phyloP scores from a whole-genome alignment of 2,888 invertebrate genomes.

The Gastrophysa polygoni region DNA sequence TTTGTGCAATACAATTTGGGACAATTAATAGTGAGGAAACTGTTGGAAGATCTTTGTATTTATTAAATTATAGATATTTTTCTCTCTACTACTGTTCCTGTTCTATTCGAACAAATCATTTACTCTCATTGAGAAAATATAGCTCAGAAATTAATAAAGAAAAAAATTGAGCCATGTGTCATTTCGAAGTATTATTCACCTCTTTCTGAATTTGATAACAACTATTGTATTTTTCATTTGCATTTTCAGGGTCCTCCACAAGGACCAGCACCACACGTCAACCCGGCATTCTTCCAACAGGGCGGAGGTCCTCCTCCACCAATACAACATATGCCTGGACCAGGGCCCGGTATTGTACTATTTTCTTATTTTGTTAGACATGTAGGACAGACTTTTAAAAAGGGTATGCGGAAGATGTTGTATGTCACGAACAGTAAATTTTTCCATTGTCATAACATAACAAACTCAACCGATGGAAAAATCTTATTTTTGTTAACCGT shows the following conservation, averaged over 20 bases:
- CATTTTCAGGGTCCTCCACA: slow-evolving; percentile 57
- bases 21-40: too few species aligned
- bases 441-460: not conserved
- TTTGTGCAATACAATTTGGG: too few species aligned
- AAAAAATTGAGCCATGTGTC: too few species aligned
- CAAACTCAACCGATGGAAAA: not conserved
- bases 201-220: too few species aligned
- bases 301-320: slow-evolving; percentile 64
- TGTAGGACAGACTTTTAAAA: slow-evolving; percentile 16
- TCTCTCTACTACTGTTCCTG: too few species aligned
- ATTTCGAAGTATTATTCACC: too few species aligned
- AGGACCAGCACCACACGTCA: slow-evolving; percentile 90
- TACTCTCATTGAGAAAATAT: too few species aligned
- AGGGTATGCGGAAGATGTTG: slow-evolving; percentile 5
- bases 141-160: too few species aligned
- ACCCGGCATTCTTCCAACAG: slow-evolving; percentile 95
- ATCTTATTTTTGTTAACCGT: not conserved
- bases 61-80: too few species aligned
- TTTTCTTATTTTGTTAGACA: slow-evolving; percentile 29
- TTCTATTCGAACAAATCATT: too few species aligned
- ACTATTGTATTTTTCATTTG: too few species aligned
- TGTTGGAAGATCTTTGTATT: too few species aligned
- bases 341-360: slow-evolving; percentile 50
- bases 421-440: not conserved
- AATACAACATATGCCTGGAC: slow-evolving; percentile 61